phyloP scores from a whole-genome alignment of 2,113 vertebrate genomes.

The Canis aureus region DNA sequence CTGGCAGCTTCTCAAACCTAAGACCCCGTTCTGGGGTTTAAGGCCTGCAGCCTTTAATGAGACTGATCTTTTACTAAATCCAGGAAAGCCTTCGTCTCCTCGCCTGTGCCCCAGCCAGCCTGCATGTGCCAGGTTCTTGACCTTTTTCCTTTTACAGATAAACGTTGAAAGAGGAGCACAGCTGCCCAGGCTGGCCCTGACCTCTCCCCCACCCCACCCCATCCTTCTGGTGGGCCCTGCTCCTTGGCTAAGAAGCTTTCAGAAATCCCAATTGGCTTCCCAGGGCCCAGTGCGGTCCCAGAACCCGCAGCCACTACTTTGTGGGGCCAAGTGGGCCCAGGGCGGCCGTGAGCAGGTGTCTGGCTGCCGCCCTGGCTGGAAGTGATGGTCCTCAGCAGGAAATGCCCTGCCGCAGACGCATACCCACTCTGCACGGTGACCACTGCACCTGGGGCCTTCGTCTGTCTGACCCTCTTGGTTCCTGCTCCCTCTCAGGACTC shows the following conservation, averaged over 20 bases:
- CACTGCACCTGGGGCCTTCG: background rate
- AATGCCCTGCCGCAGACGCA: background rate
- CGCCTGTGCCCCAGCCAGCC: background rate
- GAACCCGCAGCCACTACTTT: background rate
- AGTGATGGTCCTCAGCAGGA: background rate
- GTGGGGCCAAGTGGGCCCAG: background rate
- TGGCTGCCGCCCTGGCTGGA: background rate
- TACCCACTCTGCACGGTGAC: background rate
- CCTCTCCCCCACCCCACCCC: background rate
- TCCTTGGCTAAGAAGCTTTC: background rate
- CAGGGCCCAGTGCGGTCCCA: too few species aligned
- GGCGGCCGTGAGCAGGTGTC: background rate
- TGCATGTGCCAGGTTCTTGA: background rate
- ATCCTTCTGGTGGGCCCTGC: background rate
- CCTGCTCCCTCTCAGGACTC: background rate
- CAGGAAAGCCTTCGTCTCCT: background rate
- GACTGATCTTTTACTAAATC: background rate
- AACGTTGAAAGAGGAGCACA: background rate
- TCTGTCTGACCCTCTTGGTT: background rate
- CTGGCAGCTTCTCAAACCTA: background rate
- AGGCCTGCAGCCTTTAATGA: background rate
- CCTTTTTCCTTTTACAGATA: background rate
- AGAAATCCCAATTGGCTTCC: background rate
- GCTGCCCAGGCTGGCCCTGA: background rate
- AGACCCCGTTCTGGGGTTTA: background rate